Evolutionary conservation across 2,888 invertebrate species (phyloP), one percentile per base, ranked within the genome.

Genomic region (Diadegma fenestrale): DNA sequence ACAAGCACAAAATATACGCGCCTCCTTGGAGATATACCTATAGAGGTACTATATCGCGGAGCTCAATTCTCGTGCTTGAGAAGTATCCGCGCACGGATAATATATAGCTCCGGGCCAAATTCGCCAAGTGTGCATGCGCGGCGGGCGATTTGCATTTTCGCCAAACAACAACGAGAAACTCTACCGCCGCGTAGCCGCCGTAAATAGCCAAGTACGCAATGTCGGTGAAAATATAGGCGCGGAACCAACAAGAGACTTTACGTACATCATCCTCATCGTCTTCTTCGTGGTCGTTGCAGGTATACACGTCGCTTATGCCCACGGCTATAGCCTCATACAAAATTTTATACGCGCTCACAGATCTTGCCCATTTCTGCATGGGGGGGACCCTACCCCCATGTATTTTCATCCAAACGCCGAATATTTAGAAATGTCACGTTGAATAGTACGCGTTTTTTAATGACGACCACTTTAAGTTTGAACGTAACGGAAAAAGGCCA

Each of bases 61-160:
- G 22, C 22, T 51, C n/a, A 12, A 58, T 30, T 54, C 66, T 82
- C 78, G 72, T 82, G 77, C 58, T 30, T 22, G 33, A 33, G 75
- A 4, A 48, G n/a, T 58, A 33, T 51, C 33, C 33, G 33, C 33
- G 33, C 1, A 33, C 3, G 33, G 33, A 19, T 51, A 51, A 51
- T 51, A 51, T 10, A 22, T 2, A 51, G 82, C 83, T 77, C 45
- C 66, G 58, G 85, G 85, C 85, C 73, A 81, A 80, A 72, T 77
- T 81, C 61, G 61, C 84, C 68, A 66, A 33, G 33, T 33, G 33
- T 33, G 33, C 33, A 33, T 33, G 33, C 33, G 33, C 33, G 69
- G 68, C 51, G 61, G 80, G 69, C 84, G 84, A 88, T 87, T 87
- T 87, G 87, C 88, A 87, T 88, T 88, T 87, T 82, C 84, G 78